Conservation (phyloP, 2,797 vertebrate species). For the Dendrocincla tyrannina region DNA sequence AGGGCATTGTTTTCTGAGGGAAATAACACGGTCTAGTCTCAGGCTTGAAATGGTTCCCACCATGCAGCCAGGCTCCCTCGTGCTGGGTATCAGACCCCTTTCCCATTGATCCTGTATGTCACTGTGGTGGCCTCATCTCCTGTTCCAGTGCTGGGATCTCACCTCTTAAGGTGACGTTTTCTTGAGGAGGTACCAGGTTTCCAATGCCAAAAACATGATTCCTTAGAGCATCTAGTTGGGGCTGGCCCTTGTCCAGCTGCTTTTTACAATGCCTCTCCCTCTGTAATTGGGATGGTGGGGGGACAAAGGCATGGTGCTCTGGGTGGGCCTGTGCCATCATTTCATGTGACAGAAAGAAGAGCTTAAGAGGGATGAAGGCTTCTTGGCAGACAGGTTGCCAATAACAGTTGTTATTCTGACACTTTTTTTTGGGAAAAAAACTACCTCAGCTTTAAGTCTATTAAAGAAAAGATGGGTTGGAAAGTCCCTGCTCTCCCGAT, state of each 20-base stretch:
- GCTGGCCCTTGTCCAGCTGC: neutral
- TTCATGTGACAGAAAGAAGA: neutral
- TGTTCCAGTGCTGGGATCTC: neutral
- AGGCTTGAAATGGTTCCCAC: neutral
- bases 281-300: neutral
- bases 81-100: neutral
- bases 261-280: neutral
- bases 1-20: neutral
- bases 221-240: neutral
- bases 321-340: neutral
- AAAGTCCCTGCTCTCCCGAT: neutral
- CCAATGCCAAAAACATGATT: neutral
- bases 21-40: neutral
- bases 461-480: neutral
- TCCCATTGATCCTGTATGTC: accelerated
- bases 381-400: neutral
- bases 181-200: neutral
- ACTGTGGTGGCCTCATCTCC: neutral
- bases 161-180: accelerated
- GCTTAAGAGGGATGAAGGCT: neutral
- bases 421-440: neutral
- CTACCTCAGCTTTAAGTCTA: neutral
- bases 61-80: accelerated
- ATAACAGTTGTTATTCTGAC: neutral
- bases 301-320: neutral